Base-by-base conservation (phyloP, 1,140 invertebrate species). In the Diorhabda sublineata region DNA sequence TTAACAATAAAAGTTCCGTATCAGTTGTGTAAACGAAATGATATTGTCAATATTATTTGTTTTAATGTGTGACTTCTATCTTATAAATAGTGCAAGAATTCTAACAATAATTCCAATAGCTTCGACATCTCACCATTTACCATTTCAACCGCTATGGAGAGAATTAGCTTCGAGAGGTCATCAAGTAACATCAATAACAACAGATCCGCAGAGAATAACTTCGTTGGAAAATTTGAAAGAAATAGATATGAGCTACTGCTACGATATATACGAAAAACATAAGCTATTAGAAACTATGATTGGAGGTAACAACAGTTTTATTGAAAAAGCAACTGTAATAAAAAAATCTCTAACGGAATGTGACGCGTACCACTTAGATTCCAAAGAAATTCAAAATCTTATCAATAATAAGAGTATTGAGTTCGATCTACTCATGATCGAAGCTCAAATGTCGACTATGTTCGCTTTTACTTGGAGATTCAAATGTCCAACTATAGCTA, bases 401-500 rank as follows among this genome's bases (percentile, higher is more conserved):
- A 73, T 81, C 7, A 41, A 74, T 5, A 76, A 78, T 6, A 69
- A 75, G 4, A 71, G 73, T n/a, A 72, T 77, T 56, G n/a, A 74
- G 2, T 81, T 80, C 60, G 80, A 81, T 74, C 74, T 77, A 56
- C 62, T 81, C 26, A 77, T 82, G 42, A 69, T 75, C 4, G 81
- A 82, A 71, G 74, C 74, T 44, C 61, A 71, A 11, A 44, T 74
- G 47, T 69, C 75, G 9, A 68, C 71, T 2, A 67, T 68, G 41
- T 71, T 77, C 61, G 69, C 71, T n/a, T 72, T 80, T 43, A 70
- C 73, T 42, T 63, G 67, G 66, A 64, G 61, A 47, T 78, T 80
- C 6, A 64, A 81, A 45, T 70, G 72, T 64, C 77, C 81, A 6
- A 65, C 77, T 45, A 77, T 82, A n/a, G 76, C 71, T n/a, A 57